Conservation (phyloP, 2,888 invertebrate genomes). For the Heliconius ismenius region DNA sequence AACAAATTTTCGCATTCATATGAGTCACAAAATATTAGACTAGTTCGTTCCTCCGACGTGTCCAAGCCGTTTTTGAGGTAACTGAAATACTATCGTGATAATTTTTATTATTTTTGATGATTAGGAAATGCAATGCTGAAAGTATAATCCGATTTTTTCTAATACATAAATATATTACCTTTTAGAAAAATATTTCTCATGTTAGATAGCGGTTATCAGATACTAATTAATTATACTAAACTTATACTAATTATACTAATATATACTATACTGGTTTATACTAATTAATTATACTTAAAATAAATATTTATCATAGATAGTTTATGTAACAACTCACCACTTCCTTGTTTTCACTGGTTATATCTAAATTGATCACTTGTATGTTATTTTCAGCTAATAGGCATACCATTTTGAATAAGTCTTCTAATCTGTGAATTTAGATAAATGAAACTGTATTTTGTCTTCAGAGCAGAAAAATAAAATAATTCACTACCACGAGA, state of each 20-base stretch:
- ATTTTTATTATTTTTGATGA: not conserved
- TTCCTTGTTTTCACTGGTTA: conserved; percentile 61
- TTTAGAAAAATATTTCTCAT: not conserved
- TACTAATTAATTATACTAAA: no score
- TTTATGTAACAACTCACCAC: conserved; percentile 52
- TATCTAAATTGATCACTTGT: conserved; percentile 66
- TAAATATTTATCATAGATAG: not conserved
- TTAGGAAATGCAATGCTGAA: not conserved
- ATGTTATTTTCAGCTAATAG: conserved; percentile 61
- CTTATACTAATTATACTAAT: no score
- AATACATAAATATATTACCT: no score
- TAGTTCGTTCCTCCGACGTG: conserved; percentile 74
- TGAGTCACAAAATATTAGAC: conserved; percentile 79
- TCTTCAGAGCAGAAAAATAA: not conserved
- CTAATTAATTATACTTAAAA: no score
- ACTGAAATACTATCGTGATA: conserved; percentile 72
- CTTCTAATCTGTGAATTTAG: conserved; percentile 35
- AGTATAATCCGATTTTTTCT: not conserved
- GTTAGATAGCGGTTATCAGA: no score
- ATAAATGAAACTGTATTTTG: not conserved
- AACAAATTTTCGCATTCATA: conserved; percentile 80
- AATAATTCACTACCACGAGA: not conserved
- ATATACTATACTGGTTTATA: no score
- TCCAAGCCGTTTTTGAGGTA: conserved; percentile 76
- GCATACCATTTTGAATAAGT: conserved; percentile 60